phyloP scores from a whole-genome alignment of 2,888 invertebrate genomes.

The Hyles lineata region DNA sequence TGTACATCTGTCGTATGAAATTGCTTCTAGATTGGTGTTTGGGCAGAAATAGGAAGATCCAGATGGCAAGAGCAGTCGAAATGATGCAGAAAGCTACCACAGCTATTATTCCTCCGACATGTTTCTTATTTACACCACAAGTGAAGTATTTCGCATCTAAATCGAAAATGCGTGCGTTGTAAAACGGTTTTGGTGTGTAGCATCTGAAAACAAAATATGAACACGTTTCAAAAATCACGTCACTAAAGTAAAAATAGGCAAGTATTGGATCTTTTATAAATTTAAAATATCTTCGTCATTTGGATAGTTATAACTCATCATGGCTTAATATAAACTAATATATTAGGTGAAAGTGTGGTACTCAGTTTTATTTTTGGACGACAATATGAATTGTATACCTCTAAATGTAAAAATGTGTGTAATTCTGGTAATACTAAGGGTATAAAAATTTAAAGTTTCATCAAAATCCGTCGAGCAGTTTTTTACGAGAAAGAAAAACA shows the following conservation, averaged over 20 bases:
- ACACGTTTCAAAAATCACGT: not conserved
- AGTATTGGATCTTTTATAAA: too few relatives aligned
- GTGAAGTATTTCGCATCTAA: slow-evolving; percentile 71
- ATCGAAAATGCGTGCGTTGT: slow-evolving; percentile 74
- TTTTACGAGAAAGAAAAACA: too few relatives aligned
- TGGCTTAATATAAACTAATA: too few relatives aligned
- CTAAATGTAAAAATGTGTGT: too few relatives aligned
- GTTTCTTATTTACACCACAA: slow-evolving; percentile 56
- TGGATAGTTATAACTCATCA: too few relatives aligned
- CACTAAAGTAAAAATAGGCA: not conserved
- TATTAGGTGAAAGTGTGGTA: too few relatives aligned
- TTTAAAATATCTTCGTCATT: too few relatives aligned
- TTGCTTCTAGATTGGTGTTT: slow-evolving; percentile 51
- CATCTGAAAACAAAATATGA: slow-evolving; percentile 71
- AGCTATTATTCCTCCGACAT: slow-evolving; percentile 55
- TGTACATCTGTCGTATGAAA: slow-evolving; percentile 52
- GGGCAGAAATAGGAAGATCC: slow-evolving; percentile 69
- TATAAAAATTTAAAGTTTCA: too few relatives aligned
- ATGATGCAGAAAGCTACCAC: slow-evolving; percentile 55
- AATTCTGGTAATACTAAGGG: too few relatives aligned
- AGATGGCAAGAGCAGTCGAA: slow-evolving; percentile 59
- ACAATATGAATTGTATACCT: too few relatives aligned
- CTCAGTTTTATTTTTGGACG: too few relatives aligned
- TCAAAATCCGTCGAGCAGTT: too few relatives aligned
- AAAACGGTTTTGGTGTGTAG: slow-evolving; percentile 66